Evolutionary conservation across 2,113 vertebrate species (phyloP).

Genomic region (Pseudopipra pipra): DNA sequence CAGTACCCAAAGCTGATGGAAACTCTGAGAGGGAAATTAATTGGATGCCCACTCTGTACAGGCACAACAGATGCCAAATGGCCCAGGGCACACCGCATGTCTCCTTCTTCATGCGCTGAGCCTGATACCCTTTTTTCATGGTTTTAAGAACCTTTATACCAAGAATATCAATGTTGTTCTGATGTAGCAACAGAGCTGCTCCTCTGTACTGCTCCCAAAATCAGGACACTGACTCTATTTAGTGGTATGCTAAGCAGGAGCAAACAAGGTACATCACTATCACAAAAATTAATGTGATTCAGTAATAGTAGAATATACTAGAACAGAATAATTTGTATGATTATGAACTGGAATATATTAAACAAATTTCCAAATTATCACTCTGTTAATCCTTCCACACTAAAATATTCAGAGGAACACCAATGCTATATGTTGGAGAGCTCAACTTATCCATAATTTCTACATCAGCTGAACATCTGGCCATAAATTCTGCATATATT

Average conservation of each 20-base stretch:
- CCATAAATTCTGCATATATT: not conserved
- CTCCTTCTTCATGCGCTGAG: not conserved
- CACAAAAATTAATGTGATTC: not conserved
- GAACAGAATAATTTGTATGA: not conserved
- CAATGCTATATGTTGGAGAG: not conserved
- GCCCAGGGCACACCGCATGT: not conserved
- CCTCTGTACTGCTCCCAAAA: not conserved
- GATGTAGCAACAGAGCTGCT: not conserved
- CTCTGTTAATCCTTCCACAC: not conserved
- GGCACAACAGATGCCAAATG: not conserved
- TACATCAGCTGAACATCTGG: not conserved
- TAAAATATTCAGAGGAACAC: not conserved
- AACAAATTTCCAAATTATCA: not conserved
- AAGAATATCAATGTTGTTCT: not conserved
- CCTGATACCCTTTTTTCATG: not conserved
- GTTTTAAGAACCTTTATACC: not conserved
- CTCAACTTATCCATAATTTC: not conserved
- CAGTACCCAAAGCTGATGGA: not conserved
- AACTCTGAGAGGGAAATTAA: not conserved
- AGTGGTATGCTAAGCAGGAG: not conserved
- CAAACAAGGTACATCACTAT: not conserved
- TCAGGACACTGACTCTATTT: accelerated
- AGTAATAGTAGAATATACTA: not conserved
- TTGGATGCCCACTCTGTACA: not conserved
- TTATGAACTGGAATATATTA: not conserved